These are phyloP conservation scores for Scomber scombrus DNA, from an alignment of 2,113 vertebrate genomes.

Conservation along the genomic window DNA sequence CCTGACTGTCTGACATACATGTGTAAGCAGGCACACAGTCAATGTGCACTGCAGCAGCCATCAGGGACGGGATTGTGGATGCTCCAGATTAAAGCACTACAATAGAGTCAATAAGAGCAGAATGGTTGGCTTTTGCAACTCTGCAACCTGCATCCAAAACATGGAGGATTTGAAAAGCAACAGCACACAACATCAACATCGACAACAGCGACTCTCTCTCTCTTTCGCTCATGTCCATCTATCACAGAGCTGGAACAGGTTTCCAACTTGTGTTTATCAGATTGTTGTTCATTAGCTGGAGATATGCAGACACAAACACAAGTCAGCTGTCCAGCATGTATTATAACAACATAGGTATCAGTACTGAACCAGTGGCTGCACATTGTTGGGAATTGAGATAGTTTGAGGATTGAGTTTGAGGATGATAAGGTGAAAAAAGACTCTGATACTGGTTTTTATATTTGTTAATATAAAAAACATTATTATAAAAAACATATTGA, in stretches of 20 bases:
- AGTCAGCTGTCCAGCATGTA: neutral
- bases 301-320: neutral
- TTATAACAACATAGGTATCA: neutral
- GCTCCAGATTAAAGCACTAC: constrained; percentile 27
- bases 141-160: constrained; percentile 17
- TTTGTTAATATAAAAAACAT: too few relatives aligned
- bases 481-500: too few relatives aligned
- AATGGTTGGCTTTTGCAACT: constrained; percentile 24
- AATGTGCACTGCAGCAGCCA: constrained; percentile 22
- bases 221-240: neutral
- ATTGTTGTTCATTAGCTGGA: neutral
- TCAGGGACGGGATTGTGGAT: constrained; percentile 17
- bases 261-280: too few relatives aligned
- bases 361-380: neutral
- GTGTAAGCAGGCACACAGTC: constrained; percentile 26
- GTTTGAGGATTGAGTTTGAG: too few relatives aligned
- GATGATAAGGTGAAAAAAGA: too few relatives aligned
- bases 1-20: constrained; percentile 9
- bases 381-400: neutral
- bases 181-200: neutral
- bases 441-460: too few relatives aligned
- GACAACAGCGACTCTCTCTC: neutral
- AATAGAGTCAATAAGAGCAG: constrained; percentile 21
- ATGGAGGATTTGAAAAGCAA: neutral
- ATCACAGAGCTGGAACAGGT: too few relatives aligned